Conservation (phyloP, 2,797 vertebrate genomes). For the Acipenser oxyrinchus region DNA sequence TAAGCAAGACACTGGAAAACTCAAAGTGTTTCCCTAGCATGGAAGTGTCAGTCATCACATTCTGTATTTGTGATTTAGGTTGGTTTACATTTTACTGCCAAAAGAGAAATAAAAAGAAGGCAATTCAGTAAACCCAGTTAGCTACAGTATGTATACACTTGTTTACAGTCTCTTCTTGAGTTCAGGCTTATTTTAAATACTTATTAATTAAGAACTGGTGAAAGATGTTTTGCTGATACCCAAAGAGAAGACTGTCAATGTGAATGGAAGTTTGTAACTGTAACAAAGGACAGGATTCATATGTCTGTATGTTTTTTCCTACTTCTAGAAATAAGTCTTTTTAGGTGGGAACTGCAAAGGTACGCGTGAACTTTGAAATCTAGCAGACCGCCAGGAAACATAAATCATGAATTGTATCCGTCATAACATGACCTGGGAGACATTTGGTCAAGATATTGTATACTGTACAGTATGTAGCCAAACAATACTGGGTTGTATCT, state of each 20-base stretch:
- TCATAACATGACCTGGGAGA: no score
- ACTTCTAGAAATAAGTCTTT: no score
- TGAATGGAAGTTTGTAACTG: neutral
- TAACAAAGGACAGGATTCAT: neutral
- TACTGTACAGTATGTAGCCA: no score
- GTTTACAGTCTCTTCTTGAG: conserved; percentile 6
- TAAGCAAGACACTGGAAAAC: neutral
- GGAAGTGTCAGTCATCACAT: conserved; percentile 13
- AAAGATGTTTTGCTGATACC: conserved; percentile 1
- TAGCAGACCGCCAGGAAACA: neutral
- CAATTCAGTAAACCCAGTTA: conserved; percentile 5
- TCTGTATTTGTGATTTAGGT: conserved; percentile 12
- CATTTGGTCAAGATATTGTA: no score
- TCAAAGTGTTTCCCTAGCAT: neutral
- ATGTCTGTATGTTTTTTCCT: neutral
- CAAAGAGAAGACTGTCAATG: neutral
- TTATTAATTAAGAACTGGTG: neutral
- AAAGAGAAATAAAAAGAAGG: conserved; percentile 13
- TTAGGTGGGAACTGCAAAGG: no score
- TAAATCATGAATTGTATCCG: no score
- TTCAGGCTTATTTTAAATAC: neutral
- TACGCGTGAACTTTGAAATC: neutral
- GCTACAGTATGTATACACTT: neutral
- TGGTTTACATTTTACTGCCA: conserved; percentile 9
- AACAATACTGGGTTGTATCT: no score